These are phyloP conservation scores for Margarornis squamiger DNA, from an alignment of 2,797 vertebrate genomes.

Conservation along the genomic window DNA sequence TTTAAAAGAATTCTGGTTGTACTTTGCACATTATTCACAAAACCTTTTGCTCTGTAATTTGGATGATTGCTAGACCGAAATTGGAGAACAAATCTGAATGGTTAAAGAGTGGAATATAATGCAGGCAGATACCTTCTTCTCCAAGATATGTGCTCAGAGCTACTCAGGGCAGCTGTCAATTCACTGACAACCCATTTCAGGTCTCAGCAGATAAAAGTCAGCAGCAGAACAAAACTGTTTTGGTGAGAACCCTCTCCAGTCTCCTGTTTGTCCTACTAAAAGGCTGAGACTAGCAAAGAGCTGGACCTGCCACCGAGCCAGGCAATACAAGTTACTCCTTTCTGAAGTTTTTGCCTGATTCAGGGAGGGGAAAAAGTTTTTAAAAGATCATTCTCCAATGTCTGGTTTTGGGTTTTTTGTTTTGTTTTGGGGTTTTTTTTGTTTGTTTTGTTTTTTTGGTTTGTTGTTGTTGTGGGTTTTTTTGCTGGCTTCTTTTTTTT, in stretches of 20 bases:
- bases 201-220: background rate
- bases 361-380: too few species aligned
- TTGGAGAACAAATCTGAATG: background rate
- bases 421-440: too few species aligned
- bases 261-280: background rate
- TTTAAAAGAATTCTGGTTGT: conserved; percentile 21
- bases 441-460: too few species aligned
- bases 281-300: background rate
- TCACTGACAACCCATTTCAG: background rate
- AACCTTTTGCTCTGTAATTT: conserved; percentile 47
- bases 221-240: background rate
- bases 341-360: background rate
- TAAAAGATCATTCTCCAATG: background rate
- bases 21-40: conserved; percentile 5
- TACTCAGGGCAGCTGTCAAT: background rate
- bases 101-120: background rate
- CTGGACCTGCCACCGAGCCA: background rate
- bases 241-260: background rate
- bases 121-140: background rate
- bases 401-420: too few species aligned
- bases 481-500: background rate
- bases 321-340: background rate
- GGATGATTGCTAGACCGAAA: background rate
- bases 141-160: background rate
- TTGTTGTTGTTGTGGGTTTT: too few species aligned